These are phyloP conservation scores for Littorina saxatilis DNA, from an alignment of 1,140 invertebrate species.

Conservation along the genomic window DNA sequence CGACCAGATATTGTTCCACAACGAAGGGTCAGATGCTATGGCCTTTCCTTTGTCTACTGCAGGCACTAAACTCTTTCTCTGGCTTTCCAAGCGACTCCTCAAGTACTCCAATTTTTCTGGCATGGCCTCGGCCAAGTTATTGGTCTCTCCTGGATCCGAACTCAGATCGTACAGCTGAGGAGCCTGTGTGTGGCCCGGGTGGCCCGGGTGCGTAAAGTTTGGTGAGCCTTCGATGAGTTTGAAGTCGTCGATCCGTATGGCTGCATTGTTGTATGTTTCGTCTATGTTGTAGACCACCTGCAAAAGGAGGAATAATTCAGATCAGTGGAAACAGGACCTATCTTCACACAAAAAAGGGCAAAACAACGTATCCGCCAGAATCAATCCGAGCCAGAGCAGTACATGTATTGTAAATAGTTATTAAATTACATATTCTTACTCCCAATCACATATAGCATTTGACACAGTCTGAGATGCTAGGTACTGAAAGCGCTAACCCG, in stretches of 20 bases:
- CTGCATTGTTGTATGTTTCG: constrained; percentile 5
- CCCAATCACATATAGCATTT: too few species aligned
- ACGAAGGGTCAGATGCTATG: not conserved
- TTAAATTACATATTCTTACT: too few species aligned
- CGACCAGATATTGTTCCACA: constrained; percentile 1
- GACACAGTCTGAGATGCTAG: too few species aligned
- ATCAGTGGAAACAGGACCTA: too few species aligned
- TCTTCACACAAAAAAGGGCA: too few species aligned
- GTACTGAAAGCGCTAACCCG: too few species aligned
- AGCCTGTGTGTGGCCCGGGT: not conserved
- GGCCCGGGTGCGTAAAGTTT: not conserved
- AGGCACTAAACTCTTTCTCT: not conserved
- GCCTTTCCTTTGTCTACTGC: not conserved
- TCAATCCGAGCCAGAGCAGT: too few species aligned
- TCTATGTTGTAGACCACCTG: constrained; percentile 33
- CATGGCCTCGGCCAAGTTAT: not conserved
- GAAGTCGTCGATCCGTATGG: constrained; percentile 18
- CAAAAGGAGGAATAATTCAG: too few species aligned
- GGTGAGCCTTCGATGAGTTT: constrained; percentile 10
- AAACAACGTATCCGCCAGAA: not conserved
- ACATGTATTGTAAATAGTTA: too few species aligned
- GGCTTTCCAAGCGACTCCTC: not conserved
- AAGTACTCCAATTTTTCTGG: constrained; percentile 2
- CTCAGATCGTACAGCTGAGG: constrained; percentile 17
- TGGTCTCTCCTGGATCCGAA: constrained; percentile 30